These are phyloP conservation scores for Nomada hirtipes DNA, from an alignment of 2,888 invertebrate species.

Conservation along the genomic window DNA sequence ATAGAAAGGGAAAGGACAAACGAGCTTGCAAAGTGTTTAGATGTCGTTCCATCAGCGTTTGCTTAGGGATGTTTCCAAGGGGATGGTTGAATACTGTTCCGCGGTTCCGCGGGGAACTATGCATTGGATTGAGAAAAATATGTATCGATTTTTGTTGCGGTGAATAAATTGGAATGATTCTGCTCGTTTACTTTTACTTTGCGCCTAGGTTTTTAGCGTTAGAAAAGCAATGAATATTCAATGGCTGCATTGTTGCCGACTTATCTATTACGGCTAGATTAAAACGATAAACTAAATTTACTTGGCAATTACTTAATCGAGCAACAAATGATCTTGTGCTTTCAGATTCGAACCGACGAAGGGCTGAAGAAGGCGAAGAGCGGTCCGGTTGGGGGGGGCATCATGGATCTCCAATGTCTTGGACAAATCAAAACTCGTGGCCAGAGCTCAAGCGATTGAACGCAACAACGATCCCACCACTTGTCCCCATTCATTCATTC, in stretches of 20 bases:
- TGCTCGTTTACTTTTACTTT: too few relatives aligned
- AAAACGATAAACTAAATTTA: too few relatives aligned
- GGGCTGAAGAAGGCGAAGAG: constrained; percentile 77
- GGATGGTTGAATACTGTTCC: too few relatives aligned
- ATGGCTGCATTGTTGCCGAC: too few relatives aligned
- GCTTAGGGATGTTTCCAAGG: too few relatives aligned
- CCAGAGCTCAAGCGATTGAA: constrained; percentile 64
- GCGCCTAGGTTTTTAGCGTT: too few relatives aligned
- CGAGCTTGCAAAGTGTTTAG: not conserved
- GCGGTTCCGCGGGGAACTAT: too few relatives aligned
- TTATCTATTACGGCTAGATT: too few relatives aligned
- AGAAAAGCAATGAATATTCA: too few relatives aligned
- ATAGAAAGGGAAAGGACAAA: constrained; percentile 6
- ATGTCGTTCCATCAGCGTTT: too few relatives aligned
- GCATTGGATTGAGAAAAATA: too few relatives aligned
- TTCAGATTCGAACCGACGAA: constrained; percentile 79
- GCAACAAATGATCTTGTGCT: constrained; percentile 25
- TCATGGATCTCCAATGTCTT: constrained; percentile 73
- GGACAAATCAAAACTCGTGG: constrained; percentile 76
- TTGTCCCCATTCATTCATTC: constrained; percentile 41
- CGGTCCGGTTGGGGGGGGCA: constrained; percentile 69
- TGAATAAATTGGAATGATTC: not conserved
- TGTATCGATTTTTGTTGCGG: not conserved
- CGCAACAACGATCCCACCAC: constrained; percentile 56
- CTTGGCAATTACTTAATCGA: not conserved